Base-by-base conservation (phyloP, 2,797 vertebrate species). In the Ibycter americanus region DNA sequence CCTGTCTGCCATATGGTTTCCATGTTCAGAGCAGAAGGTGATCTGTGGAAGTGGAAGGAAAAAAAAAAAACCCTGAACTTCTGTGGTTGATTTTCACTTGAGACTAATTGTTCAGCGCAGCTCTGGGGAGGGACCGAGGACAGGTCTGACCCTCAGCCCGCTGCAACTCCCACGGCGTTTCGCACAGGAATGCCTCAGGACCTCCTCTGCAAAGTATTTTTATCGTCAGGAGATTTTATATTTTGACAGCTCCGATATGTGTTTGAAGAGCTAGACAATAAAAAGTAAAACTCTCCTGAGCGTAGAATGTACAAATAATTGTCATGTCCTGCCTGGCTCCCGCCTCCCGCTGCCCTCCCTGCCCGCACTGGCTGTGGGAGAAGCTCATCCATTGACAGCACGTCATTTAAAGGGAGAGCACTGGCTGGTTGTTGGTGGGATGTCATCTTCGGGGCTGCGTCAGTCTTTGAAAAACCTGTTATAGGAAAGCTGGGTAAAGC, bases 1-100 rank as follows among this genome's bases (percentile, higher is more conserved):
- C 97, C 96, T 97, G 97, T 97, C 97, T 96, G 95, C 97, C 97
- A 97, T 96, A 96, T 97, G 97, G 94, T 97, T 97, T 96, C 95
- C 92, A 97, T 96, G 97, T 96, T 97, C 73, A n/a, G 96, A 96
- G 96, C 96, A 97, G 96, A 97, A 97, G 97, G 97, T 96, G 95
- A 97, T 96, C 92, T 96, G 84, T 70, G 49, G 81, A 83, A 72
- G 63, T 73, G 74, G 66, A 93, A 87, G 34, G n/a, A 12, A 54
- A 79, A 94, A 86, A 80, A 26, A 20, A 31, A 34, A 8, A 18
- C 15, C 55, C 42, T 87, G 55, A 82, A 95, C 93, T 92, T 93
- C 94, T 96, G 97, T 63, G 74, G 78, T 51, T 89, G 92, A 89
- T 97, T 96, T 96, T 90, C 94, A 78, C 90, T 89, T 36, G 90